Evolutionary conservation across 2,113 vertebrate species (phyloP).

Genomic region (Plecotus auritus): DNA sequence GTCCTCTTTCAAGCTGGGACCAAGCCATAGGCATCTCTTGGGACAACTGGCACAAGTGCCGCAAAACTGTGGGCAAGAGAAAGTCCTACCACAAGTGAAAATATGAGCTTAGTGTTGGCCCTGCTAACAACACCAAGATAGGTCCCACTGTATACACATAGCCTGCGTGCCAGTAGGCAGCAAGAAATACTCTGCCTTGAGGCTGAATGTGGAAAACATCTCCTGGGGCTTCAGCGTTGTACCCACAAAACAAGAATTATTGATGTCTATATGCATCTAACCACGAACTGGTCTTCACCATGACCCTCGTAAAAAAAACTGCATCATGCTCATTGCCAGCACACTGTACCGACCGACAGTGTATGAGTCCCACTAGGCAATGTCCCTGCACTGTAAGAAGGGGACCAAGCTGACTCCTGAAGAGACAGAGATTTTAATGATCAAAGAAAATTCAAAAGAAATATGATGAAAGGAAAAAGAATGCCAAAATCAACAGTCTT

Average conservation of each 20-base stretch:
- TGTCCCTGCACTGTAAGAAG: neutral
- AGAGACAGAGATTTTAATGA: neutral
- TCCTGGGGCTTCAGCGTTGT: neutral
- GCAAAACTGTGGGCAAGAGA: neutral
- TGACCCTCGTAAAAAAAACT: neutral
- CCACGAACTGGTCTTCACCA: neutral
- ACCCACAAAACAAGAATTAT: neutral
- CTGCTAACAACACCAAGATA: neutral
- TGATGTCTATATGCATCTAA: neutral
- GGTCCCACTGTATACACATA: neutral
- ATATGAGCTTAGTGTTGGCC: neutral
- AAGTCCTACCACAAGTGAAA: neutral
- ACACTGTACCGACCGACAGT: neutral
- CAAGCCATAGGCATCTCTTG: neutral
- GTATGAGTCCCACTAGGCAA: neutral
- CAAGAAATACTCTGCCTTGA: neutral
- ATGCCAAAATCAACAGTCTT: neutral
- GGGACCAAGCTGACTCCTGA: neutral
- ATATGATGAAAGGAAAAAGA: neutral
- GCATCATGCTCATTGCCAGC: neutral
- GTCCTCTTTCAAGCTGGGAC: neutral
- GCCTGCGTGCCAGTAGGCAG: neutral
- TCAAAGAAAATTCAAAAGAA: neutral
- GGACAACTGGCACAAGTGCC: neutral
- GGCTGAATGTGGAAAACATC: neutral